Base-by-base conservation (phyloP, 1,140 invertebrate species). In the Drosophila rhopaloa region DNA sequence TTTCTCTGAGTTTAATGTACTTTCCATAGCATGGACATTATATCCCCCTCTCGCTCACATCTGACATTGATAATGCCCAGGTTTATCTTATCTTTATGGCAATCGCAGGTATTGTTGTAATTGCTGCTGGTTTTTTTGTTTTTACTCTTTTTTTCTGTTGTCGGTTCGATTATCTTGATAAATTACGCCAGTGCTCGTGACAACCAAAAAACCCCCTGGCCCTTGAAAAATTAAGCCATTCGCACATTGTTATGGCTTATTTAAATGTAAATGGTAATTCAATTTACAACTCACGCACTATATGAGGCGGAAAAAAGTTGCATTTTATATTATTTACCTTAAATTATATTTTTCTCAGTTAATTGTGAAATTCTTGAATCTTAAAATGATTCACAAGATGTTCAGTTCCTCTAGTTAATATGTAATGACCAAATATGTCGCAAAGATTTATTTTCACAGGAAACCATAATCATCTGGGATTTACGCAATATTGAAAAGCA, bases 61-160 rank as follows among this genome's bases (percentile, higher is more conserved):
- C 14, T 71, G 61, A 63, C 67, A 88, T 83, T 88, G 85, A 76
- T 85, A 84, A 85, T 85, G 73, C 71, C 51, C 56, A 37, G 66
- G 54, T 50, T 90, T 89, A 89, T 89, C 85, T 89, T 90, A 89
- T 89, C 83, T 83, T 89, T 81, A 81, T 81, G 60, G 43, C 65
- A 61, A 59, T 68, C 53, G 46, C 41, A 32, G 37, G 61, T 47
- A 32, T 37, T 63, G 41, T 75, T 86, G 71, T 79, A 61, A 81
- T 59, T 72, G 32, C 57, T 61, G 60, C 60, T 67, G 77, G 14
- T 78, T 70, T 66, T 55, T 58, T 55, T 58, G 51, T 38, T 24
- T 48, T 32, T 0, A 13, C 29, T 57, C 10, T 56, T 71, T 70
- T 70, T 29, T 55, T 47, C 27, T 60, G 51, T 48, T 57, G 16